phyloP scores from a whole-genome alignment of 2,113 vertebrate genomes.

The Coreoperca whiteheadi region DNA sequence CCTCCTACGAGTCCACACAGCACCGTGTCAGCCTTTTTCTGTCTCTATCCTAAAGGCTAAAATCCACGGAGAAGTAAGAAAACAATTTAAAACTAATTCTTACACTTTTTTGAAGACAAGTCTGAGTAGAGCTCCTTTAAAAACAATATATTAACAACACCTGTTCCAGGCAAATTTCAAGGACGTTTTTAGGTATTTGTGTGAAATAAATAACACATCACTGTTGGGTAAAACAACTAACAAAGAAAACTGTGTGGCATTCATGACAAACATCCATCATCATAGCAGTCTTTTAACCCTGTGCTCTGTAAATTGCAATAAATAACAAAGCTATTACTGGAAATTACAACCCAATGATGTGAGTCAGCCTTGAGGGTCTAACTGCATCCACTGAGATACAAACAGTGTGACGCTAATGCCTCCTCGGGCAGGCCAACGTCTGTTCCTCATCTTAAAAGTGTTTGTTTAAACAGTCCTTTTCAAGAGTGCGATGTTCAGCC shows the following conservation, averaged over 20 bases:
- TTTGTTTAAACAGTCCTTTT: conserved; percentile 59
- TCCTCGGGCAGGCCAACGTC: conserved; percentile 41
- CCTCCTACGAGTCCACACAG: neutral
- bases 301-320: neutral
- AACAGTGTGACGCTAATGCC: conserved; percentile 28
- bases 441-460: conserved; percentile 39
- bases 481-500: conserved; percentile 59
- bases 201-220: no score
- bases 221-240: no score
- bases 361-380: conserved; percentile 19
- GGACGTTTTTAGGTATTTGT: neutral
- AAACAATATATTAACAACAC: neutral
- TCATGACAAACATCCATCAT: conserved; percentile 14
- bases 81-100: neutral
- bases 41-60: neutral
- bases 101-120: neutral
- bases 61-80: neutral
- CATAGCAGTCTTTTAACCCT: neutral
- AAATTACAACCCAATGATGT: conserved; percentile 32
- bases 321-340: conserved; percentile 31
- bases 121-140: neutral
- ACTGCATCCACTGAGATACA: conserved; percentile 9
- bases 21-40: neutral
- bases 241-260: neutral
- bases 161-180: neutral